These are phyloP conservation scores for Gasterosteus nipponicus DNA, from an alignment of 2,113 vertebrate genomes.

Conservation along the genomic window DNA sequence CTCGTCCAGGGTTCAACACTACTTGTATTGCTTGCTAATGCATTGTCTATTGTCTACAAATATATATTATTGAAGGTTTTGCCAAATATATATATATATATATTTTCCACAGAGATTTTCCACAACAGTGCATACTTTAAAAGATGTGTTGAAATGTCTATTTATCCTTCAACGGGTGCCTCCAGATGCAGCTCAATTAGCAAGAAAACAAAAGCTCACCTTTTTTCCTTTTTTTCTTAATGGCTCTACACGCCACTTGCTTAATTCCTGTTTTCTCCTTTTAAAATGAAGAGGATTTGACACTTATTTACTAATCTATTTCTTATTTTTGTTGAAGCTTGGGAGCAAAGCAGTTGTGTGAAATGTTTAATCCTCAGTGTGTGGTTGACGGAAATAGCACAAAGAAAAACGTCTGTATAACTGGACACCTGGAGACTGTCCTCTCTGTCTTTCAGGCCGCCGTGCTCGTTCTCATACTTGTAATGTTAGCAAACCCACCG, in stretches of 20 bases:
- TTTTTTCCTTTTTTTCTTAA: background rate
- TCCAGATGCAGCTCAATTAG: background rate
- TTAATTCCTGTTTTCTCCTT: background rate
- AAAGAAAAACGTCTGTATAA: constrained; percentile 82
- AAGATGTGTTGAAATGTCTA: background rate
- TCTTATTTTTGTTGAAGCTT: constrained; percentile 17
- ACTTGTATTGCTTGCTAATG: background rate
- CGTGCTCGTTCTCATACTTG: constrained; percentile 17
- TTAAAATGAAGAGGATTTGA: constrained; percentile 5
- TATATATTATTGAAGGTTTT: background rate
- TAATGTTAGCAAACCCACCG: constrained; percentile 91
- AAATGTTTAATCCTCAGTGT: constrained; percentile 85
- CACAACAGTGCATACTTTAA: background rate
- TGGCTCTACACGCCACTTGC: constrained; percentile 15
- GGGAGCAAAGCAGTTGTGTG: constrained; percentile 73
- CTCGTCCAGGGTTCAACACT: constrained; percentile 2
- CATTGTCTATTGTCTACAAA: background rate
- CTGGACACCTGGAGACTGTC: constrained; percentile 88
- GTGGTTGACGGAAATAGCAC: constrained; percentile 87
- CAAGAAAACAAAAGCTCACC: constrained; percentile 2
- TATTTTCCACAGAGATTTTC: too few species aligned
- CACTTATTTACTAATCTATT: constrained; percentile 22
- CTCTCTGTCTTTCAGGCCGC: constrained; percentile 34
- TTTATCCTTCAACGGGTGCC: constrained; percentile 1
- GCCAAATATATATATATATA: background rate